A percentile compares a stretch with the other conserved stretches of the same genome.
phyloP scores from a whole-genome alignment of 2,888 invertebrate species.

The Platynereis dumerilii region DNA sequence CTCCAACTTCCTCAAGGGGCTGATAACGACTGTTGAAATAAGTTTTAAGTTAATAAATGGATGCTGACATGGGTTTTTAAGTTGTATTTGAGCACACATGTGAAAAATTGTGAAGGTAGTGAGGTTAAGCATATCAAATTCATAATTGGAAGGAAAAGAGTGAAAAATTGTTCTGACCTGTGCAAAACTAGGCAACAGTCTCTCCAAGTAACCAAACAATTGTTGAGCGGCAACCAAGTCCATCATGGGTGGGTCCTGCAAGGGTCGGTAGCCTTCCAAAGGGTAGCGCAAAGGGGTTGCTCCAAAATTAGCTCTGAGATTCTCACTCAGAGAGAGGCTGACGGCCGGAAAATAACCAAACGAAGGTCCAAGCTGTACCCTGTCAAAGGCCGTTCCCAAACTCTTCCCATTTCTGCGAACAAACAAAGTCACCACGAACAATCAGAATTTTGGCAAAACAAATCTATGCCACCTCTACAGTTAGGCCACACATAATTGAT shows the following conservation, averaged over 20 bases:
- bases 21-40: no score
- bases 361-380: slow-evolving; percentile 75
- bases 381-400: slow-evolving; percentile 77
- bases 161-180: slow-evolving; percentile 30
- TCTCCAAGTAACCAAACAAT: slow-evolving; percentile 66
- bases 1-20: no score
- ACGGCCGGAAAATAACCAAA: slow-evolving; percentile 82
- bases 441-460: no score
- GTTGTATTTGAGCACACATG: no score
- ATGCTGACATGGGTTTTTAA: no score
- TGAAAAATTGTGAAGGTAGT: no score
- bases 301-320: slow-evolving; percentile 81
- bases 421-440: neutral
- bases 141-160: no score
- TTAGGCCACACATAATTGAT: no score
- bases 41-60: no score
- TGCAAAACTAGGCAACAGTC: slow-evolving; percentile 59
- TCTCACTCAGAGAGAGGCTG: slow-evolving; percentile 78
- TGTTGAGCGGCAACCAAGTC: slow-evolving; percentile 62
- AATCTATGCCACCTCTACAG: no score
- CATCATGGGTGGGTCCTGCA: slow-evolving; percentile 67
- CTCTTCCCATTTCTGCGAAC: slow-evolving; percentile 75
- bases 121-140: no score
- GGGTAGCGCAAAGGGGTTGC: slow-evolving; percentile 67
- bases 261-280: slow-evolving; percentile 69